A percentile compares a stretch with the other conserved stretches of the same genome.
These are phyloP conservation scores for Parnassius orleans DNA, from an alignment of 2,888 invertebrate species.

Conservation along the genomic window DNA sequence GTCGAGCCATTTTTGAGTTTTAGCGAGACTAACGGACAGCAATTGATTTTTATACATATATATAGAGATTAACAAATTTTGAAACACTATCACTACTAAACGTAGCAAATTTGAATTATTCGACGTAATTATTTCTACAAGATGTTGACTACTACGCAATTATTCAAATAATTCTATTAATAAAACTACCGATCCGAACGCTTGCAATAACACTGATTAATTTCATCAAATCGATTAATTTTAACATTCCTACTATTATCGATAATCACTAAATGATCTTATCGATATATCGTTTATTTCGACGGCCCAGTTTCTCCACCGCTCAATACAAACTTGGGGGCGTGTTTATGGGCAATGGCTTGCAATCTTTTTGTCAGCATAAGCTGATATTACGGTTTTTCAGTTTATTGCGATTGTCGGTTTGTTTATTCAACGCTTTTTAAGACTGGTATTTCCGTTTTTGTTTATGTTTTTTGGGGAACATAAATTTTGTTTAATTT, in stretches of 20 bases:
- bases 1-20: too few relatives aligned
- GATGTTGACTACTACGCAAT: too few relatives aligned
- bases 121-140: too few relatives aligned
- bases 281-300: slow-evolving; percentile 8
- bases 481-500: slow-evolving; percentile 3
- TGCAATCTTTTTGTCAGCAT: slow-evolving; percentile 20
- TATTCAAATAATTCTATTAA: too few relatives aligned
- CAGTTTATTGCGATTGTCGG: slow-evolving; percentile 13
- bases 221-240: background rate
- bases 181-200: too few relatives aligned
- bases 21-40: too few relatives aligned
- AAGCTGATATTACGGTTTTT: slow-evolving; percentile 10
- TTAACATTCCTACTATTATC: slow-evolving; percentile 2
- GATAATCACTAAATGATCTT: slow-evolving; percentile 4
- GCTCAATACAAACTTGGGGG: slow-evolving; percentile 1
- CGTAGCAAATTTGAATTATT: too few relatives aligned
- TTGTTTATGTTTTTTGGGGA: slow-evolving; percentile 6
- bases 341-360: slow-evolving; percentile 4
- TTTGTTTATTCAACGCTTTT: slow-evolving; percentile 12
- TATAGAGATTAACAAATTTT: too few relatives aligned
- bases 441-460: slow-evolving; percentile 3
- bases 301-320: slow-evolving; percentile 4
- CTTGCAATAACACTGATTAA: background rate
- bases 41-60: too few relatives aligned
- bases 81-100: too few relatives aligned